phyloP scores from a whole-genome alignment of 1,140 invertebrate species.

The Oreohelix idahoensis region DNA sequence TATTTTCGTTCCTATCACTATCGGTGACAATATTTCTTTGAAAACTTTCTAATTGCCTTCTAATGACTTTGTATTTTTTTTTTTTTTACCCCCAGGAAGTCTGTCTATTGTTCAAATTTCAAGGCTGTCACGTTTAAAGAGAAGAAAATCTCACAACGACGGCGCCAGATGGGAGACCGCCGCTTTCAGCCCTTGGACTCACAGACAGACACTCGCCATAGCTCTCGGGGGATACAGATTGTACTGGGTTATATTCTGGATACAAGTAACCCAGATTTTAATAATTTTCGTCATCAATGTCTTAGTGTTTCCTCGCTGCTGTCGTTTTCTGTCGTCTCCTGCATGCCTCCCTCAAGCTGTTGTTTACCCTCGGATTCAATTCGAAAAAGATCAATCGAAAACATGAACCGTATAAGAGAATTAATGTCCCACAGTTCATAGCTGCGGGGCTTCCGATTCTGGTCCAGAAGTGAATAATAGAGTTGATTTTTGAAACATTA shows the following conservation, averaged over 20 bases:
- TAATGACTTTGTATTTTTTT: no score
- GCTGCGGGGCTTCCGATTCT: no score
- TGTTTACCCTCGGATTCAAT: background rate
- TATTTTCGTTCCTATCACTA: no score
- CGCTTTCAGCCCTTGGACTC: background rate
- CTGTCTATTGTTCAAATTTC: background rate
- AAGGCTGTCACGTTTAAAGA: background rate
- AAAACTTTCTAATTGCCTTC: no score
- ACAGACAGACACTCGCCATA: background rate
- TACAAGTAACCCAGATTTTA: background rate
- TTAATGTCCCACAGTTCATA: background rate
- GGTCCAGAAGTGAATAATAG: no score
- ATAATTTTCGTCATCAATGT: background rate
- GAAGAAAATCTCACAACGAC: background rate
- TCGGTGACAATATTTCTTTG: no score
- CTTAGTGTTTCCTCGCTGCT: background rate
- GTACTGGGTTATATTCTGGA: background rate
- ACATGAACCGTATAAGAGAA: background rate
- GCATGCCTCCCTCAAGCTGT: background rate
- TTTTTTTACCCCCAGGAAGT: background rate
- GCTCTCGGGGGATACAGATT: background rate
- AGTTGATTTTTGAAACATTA: no score
- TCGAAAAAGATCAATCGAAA: background rate
- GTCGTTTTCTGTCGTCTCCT: background rate
- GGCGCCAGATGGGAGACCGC: background rate